Conservation (phyloP, 2,888 invertebrate genomes). For the Mythimna impura region DNA sequence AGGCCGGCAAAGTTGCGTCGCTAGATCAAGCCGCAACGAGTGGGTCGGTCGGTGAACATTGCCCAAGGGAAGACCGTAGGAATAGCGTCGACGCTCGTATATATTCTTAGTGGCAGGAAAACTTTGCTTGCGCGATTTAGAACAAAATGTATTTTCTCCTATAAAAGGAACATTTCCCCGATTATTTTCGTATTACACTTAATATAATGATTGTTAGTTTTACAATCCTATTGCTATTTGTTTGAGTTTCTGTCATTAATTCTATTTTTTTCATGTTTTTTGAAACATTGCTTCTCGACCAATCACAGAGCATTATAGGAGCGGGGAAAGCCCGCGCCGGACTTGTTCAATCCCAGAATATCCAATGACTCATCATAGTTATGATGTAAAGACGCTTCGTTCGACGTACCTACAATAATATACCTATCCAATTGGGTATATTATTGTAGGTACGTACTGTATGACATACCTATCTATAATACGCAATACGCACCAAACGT, state of each 20-base stretch:
- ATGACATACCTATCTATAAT: too few species aligned
- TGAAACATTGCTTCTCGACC: background rate
- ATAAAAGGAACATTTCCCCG: background rate
- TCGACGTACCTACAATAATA: background rate
- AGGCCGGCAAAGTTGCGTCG: conserved; percentile 91
- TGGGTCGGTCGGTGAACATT: conserved; percentile 54
- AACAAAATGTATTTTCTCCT: background rate
- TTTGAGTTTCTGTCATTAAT: conserved; percentile 6
- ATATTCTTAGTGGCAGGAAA: background rate
- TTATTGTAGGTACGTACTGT: too few species aligned
- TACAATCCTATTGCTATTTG: background rate
- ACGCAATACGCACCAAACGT: too few species aligned
- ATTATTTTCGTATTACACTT: background rate
- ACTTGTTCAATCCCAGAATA: background rate
- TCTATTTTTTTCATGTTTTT: background rate
- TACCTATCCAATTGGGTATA: too few species aligned
- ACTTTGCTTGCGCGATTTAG: conserved; percentile 3
- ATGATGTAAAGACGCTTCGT: background rate
- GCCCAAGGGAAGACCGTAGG: conserved; percentile 28
- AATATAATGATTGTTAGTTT: too few species aligned
- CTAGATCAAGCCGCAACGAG: conserved; percentile 81
- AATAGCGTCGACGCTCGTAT: background rate
- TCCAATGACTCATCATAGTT: background rate
- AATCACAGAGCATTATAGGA: background rate
- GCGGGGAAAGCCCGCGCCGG: background rate